These are phyloP conservation scores for Beroe forskalii DNA, from an alignment of 37 sponge, comb jelly and placozoan species.

Conservation along the genomic window DNA sequence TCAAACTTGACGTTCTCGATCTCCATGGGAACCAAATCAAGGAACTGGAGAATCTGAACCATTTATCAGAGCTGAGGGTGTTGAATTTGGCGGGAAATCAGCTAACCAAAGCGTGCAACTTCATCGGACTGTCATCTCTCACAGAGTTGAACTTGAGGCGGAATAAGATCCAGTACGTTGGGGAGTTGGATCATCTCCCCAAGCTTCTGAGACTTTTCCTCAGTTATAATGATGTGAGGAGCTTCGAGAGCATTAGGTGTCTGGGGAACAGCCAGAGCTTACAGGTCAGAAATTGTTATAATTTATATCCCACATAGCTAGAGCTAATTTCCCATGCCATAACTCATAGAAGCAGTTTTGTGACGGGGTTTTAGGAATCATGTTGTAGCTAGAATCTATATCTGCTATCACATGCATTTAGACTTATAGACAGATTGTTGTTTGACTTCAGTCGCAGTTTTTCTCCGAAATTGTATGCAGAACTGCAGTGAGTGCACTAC, in stretches of 20 bases:
- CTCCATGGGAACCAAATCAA: slow-evolving; percentile 95
- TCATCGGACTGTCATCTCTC: slow-evolving; percentile 75
- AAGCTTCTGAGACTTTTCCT: slow-evolving; percentile 85
- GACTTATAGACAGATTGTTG: too few species aligned
- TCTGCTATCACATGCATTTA: too few species aligned
- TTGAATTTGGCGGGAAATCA: slow-evolving; percentile 95
- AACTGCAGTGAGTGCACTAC: too few species aligned
- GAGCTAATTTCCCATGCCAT: too few species aligned
- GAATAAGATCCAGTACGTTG: slow-evolving; percentile 80
- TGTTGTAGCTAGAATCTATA: too few species aligned
- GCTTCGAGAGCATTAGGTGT: slow-evolving; percentile 62
- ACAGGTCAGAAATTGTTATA: slow-evolving; percentile 17
- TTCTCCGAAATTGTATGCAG: too few species aligned
- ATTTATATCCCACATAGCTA: too few species aligned
- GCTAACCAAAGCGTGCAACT: slow-evolving; percentile 71
- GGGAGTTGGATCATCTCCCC: slow-evolving; percentile 81
- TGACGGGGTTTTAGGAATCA: too few species aligned
- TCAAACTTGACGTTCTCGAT: slow-evolving; percentile 92
- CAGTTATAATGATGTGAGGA: slow-evolving; percentile 75
- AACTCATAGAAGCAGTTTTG: too few species aligned
- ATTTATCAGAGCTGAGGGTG: slow-evolving; percentile 80
- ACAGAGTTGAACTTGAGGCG: slow-evolving; percentile 88
- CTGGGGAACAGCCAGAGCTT: slow-evolving; percentile 52
- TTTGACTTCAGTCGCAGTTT: too few species aligned
- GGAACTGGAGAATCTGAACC: slow-evolving; percentile 77